Conservation (phyloP, 2,888 invertebrate species). For the Acanthacorydalis orientalis region DNA sequence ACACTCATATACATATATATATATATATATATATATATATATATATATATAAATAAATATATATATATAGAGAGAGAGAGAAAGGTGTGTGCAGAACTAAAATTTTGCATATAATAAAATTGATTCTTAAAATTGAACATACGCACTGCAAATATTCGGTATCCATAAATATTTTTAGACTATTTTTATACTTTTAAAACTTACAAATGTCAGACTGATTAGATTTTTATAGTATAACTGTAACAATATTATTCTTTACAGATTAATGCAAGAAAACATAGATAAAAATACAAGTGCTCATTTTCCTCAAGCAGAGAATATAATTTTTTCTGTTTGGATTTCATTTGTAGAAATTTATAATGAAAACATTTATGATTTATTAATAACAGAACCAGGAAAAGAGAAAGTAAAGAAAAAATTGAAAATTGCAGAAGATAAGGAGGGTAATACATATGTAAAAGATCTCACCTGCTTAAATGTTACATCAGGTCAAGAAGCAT, state of each 20-base stretch:
- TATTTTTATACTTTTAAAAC: too few relatives aligned
- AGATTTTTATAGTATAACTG: too few relatives aligned
- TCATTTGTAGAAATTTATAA: conserved; percentile 86
- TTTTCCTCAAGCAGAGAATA: conserved; percentile 13
- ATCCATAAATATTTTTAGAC: too few relatives aligned
- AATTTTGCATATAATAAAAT: too few relatives aligned
- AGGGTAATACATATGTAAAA: conserved; percentile 35
- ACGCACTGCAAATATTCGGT: too few relatives aligned
- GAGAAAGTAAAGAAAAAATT: conserved; percentile 31
- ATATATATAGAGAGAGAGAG: too few relatives aligned
- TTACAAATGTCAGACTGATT: too few relatives aligned
- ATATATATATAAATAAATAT: too few relatives aligned
- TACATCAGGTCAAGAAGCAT: conserved; percentile 53
- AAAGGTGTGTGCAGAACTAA: too few relatives aligned
- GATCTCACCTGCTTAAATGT: conserved; percentile 30
- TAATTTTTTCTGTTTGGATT: conserved; percentile 48
- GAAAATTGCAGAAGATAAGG: conserved; percentile 37
- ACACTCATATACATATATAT: too few relatives aligned
- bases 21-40: too few relatives aligned
- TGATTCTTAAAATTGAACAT: too few relatives aligned
- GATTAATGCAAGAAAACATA: conserved; percentile 16
- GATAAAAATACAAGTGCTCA: conserved; percentile 13
- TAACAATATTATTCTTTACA: conserved; percentile 9
- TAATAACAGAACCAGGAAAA: conserved; percentile 32
- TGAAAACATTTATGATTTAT: conserved; percentile 70